These are phyloP conservation scores for Selene dorsalis DNA, from an alignment of 2,797 vertebrate species.

Conservation along the genomic window DNA sequence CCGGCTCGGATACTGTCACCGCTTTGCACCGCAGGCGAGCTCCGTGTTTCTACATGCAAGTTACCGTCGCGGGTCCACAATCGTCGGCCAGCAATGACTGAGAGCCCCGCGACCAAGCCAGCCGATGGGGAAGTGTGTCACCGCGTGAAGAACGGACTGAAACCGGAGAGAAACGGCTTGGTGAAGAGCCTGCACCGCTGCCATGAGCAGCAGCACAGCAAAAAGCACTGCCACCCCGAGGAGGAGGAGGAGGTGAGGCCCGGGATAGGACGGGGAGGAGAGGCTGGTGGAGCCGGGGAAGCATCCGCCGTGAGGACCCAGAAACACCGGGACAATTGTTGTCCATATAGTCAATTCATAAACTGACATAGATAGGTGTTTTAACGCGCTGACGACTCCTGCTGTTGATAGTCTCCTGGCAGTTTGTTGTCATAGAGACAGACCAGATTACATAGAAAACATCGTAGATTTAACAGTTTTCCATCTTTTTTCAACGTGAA, in stretches of 20 bases:
- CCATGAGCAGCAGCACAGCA: constrained; percentile 51
- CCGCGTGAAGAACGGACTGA: constrained; percentile 77
- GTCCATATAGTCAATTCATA: neutral
- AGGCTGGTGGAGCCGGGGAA: constrained; percentile 33
- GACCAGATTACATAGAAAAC: neutral
- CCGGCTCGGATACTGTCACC: constrained; percentile 59
- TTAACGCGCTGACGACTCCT: neutral
- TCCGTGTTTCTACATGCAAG: constrained; percentile 68
- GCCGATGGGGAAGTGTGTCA: constrained; percentile 71
- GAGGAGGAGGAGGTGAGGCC: constrained; percentile 80
- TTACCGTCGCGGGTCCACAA: constrained; percentile 54
- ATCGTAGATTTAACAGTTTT: neutral
- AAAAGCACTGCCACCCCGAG: constrained; percentile 59
- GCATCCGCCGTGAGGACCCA: constrained; percentile 22
- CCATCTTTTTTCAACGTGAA: rapidly evolving
- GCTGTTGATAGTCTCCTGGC: neutral
- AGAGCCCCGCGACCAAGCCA: constrained; percentile 74
- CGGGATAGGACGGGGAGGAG: constrained; percentile 59
- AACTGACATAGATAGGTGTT: neutral
- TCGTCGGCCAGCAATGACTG: constrained; percentile 77
- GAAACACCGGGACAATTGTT: neutral
- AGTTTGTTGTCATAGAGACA: constrained; percentile 7
- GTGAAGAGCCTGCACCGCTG: constrained; percentile 65
- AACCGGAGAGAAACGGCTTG: constrained; percentile 75
- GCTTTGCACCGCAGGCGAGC: constrained; percentile 62